Evolutionary conservation across 2,888 invertebrate species (phyloP), one percentile per base, ranked within the genome.

Genomic region (Sinelater perroti): DNA sequence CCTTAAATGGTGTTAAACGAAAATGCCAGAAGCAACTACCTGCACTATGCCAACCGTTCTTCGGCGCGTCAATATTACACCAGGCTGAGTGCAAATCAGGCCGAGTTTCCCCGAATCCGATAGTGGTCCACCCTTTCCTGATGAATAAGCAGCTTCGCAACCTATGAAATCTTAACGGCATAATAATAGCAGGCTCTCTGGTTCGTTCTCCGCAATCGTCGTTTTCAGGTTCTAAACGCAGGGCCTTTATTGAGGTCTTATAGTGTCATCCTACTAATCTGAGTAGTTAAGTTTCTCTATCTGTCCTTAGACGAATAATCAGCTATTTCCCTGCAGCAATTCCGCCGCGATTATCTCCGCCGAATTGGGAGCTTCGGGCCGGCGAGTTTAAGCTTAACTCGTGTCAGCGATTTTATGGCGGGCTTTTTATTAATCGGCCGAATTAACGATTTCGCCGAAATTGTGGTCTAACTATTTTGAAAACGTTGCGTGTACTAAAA

Each of bases 161-260:
- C 16, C 14, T 42, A 30, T 42, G 28, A 33, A 52, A 53, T 40
- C 21, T 20, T 44, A 50, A 59, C 28, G 54, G 55, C 40, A 54
- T 38, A 54, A 49, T 55, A 61, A 61, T 56, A 38, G 36, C 46
- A 51, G 51, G 24, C 52, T 45, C 51, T 44, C 36, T 44, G 45
- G 62, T 45, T 61, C 60, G 62, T 63, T 61, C 55, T 60, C 60
- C 56, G 56, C 46, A 56, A 57, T 55, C 62, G 62, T 62, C 64
- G 60, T 67, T 67, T 54, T 60, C 64, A 58, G 62, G 67, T 61
- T 61, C 57, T 65, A 65, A 67, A 67, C 53, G 50, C 46, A 57
- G 53, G 53, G 51, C 60, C 55, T 56, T 59, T 54, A 54, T 50
- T 59, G 44, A 50, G 62, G 56, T 54, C 62, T 61, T 63, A 63